Evolutionary conservation across 2,797 vertebrate genomes (phyloP).

Genomic region (Pangasius djambal): DNA sequence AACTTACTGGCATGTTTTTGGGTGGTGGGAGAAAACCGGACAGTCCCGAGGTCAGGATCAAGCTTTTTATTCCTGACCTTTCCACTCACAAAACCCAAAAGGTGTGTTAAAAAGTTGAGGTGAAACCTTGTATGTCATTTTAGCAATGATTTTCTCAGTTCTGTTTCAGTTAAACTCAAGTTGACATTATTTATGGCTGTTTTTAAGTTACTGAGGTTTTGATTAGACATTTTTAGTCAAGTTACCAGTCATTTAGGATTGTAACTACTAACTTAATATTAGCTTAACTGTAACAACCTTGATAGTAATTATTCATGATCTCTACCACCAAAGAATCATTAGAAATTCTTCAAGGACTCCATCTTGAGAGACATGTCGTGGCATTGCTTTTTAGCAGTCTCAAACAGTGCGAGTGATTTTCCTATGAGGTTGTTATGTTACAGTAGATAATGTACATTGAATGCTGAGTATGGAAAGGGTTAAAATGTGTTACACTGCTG

Average conservation of each 20-base stretch:
- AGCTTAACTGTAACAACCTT: not conserved
- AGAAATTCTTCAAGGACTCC: not conserved
- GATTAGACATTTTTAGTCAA: not conserved
- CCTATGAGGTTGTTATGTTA: slow-evolving; percentile 28
- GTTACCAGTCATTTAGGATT: not conserved
- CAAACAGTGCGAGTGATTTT: not conserved
- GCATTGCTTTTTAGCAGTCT: slow-evolving; percentile 18
- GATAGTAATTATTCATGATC: not conserved
- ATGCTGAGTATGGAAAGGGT: not conserved
- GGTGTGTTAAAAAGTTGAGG: not conserved
- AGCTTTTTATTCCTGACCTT: not conserved
- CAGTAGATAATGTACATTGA: slow-evolving; percentile 21
- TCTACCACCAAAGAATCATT: not conserved
- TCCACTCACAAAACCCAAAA: not conserved
- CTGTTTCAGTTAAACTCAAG: not conserved
- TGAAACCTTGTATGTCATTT: not conserved
- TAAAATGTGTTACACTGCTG: not conserved
- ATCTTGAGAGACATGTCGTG: slow-evolving; percentile 9
- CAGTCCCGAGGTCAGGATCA: not conserved
- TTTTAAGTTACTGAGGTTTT: not conserved
- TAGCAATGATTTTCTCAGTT: not conserved
- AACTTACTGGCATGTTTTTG: not conserved
- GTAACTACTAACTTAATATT: not conserved
- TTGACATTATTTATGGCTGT: not conserved
- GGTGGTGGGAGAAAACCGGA: not conserved